These are phyloP conservation scores for Drosophila neotestacea DNA, from an alignment of 2,888 invertebrate genomes.

Conservation along the genomic window DNA sequence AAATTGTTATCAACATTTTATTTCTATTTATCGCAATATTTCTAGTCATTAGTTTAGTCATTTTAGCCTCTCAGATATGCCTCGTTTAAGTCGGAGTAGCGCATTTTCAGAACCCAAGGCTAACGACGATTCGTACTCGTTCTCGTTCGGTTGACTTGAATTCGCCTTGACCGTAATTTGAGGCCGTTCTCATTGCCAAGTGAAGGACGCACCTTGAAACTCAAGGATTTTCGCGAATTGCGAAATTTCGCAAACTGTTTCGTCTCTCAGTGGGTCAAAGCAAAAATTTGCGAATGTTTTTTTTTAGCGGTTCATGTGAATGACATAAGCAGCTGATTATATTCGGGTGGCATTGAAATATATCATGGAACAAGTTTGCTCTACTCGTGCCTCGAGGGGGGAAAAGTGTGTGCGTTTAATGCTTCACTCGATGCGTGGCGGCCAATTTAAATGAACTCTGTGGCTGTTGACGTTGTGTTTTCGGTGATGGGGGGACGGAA, in stretches of 20 bases:
- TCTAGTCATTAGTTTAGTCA: neutral
- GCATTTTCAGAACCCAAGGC: conserved; percentile 26
- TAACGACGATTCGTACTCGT: conserved; percentile 15
- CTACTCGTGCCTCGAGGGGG: neutral
- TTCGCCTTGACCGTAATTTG: conserved; percentile 82
- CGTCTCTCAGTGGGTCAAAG: conserved; percentile 61
- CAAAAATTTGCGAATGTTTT: conserved; percentile 44
- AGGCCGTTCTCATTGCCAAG: conserved; percentile 79
- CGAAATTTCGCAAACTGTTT: conserved; percentile 70
- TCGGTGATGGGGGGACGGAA: neutral
- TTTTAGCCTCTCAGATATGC: neutral
- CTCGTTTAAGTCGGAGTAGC: neutral
- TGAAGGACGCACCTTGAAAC: conserved; percentile 82
- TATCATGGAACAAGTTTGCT: conserved; percentile 46
- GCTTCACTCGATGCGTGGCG: conserved; percentile 57
- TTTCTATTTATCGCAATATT: neutral
- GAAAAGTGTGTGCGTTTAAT: neutral
- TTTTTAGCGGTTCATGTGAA: conserved; percentile 30
- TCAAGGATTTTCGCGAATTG: conserved; percentile 78
- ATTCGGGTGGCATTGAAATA: conserved; percentile 63
- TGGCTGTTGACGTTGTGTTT: conserved; percentile 12
- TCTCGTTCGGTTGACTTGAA: conserved; percentile 35
- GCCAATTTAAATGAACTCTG: conserved; percentile 68
- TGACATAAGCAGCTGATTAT: conserved; percentile 55
- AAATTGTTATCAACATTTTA: neutral